Base-by-base conservation (phyloP, 2,113 vertebrate species). In the Phalacrocorax pelagicus region DNA sequence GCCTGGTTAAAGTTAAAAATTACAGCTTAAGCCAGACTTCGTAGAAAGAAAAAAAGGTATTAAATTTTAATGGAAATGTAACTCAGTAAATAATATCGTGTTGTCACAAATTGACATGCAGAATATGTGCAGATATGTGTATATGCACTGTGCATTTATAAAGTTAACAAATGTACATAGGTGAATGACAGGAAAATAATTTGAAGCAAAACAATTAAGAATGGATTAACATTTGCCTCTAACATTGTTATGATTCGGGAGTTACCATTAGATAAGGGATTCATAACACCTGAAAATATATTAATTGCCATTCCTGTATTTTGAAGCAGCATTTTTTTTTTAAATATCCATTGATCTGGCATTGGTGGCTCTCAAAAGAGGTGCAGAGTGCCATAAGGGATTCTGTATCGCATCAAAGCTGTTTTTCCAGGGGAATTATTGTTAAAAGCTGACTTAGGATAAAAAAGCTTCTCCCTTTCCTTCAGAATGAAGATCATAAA, bases 341-440 rank as follows among this genome's bases (percentile, higher is more conserved):
- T 3, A 10, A 55, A 29, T n/a, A 27, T 44, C 71, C 46, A 86
- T 92, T 78, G 59, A 67, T 93, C 79, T 81, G 80, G 2, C 27
- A 52, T 6, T 66, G 61, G 51, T 83, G 86, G 38, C 61, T 90
- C 73, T 69, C 29, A 12, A 52, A 86, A 75, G 54, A 44, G 32
- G 36, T 71, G 30, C 10, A n/a, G 21, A 51, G 51, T 92, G 66
- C 69, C 46, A 44, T 27, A 62, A 61, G 42, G 82, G 42, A 69
- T 86, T 91, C 57, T 59, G 6, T 49, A 58, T 15, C 55, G 52
- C 49, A 94, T n/a, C 18, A 63, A 96, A 95, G 18, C 3, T 7
- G 14, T 46, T 84, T 90, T 86, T n/a, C 62, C 73, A 10, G 30
- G 55, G 95, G 70, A 96, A 91, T 97, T 91, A 46, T 40, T 65